Conservation (phyloP, 2,888 invertebrate genomes). For the Atethmia centrago region DNA sequence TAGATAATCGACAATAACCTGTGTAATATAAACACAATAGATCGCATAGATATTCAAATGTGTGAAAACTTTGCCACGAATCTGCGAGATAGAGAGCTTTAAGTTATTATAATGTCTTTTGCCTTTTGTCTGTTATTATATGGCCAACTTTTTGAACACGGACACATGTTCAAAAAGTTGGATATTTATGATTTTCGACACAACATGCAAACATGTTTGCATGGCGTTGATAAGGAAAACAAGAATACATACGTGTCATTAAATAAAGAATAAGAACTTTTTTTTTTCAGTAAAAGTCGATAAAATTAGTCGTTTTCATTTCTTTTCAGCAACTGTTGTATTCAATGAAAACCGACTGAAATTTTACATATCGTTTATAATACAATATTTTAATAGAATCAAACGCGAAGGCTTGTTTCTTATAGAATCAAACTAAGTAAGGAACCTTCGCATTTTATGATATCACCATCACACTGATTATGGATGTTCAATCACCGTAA, state of each 20-base stretch:
- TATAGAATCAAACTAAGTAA: slow-evolving; percentile 29
- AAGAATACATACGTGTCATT: neutral
- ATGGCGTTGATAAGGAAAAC: neutral
- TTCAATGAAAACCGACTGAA: neutral
- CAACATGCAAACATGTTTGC: neutral
- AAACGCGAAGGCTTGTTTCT: neutral
- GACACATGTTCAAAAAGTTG: neutral
- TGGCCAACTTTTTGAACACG: too few species aligned
- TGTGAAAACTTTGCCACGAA: slow-evolving; percentile 12
- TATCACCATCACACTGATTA: slow-evolving; percentile 50
- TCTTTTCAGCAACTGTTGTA: neutral
- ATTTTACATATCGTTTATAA: neutral
- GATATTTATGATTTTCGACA: too few species aligned
- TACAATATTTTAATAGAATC: neutral
- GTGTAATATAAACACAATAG: slow-evolving; percentile 15
- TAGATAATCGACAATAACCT: slow-evolving; percentile 23
- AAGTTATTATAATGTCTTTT: neutral
- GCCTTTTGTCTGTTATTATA: too few species aligned
- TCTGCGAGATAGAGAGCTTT: slow-evolving; percentile 4
- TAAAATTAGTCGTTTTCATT: neutral
- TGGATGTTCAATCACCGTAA: slow-evolving; percentile 59
- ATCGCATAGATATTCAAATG: slow-evolving; percentile 10
- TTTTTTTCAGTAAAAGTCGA: too few species aligned
- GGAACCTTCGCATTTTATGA: slow-evolving; percentile 43
- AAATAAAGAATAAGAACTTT: neutral